phyloP scores from a whole-genome alignment of 2,888 invertebrate species.

The Spisula subtruncata region DNA sequence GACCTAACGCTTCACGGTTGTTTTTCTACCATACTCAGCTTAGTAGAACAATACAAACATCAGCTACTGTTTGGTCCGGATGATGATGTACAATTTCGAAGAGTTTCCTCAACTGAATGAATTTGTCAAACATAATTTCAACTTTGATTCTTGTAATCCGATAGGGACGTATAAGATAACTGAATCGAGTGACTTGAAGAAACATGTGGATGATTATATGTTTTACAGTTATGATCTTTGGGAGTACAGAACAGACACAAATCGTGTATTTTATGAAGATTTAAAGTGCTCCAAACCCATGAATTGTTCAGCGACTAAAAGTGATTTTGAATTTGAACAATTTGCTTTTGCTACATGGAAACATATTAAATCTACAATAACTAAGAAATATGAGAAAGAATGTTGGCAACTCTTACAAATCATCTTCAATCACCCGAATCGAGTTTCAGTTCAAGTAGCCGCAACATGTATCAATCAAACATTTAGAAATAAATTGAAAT shows the following conservation, averaged over 20 bases:
- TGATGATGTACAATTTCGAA: neutral
- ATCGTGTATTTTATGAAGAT: neutral
- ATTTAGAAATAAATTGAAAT: conserved; percentile 28
- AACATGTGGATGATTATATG: conserved; percentile 21
- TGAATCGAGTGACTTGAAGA: neutral
- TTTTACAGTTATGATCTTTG: conserved; percentile 4
- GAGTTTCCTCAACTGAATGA: conserved; percentile 16
- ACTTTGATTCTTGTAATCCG: neutral
- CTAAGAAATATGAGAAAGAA: conserved; percentile 4
- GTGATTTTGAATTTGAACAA: conserved; percentile 4
- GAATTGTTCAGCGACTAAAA: neutral
- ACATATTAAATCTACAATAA: neutral
- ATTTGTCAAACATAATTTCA: neutral
- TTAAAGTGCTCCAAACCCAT: neutral
- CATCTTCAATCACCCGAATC: conserved; percentile 15
- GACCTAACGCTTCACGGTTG: neutral
- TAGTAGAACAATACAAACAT: conserved; percentile 30
- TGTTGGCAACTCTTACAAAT: conserved; percentile 39
- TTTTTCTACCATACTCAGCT: neutral
- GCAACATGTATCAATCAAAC: conserved; percentile 28
- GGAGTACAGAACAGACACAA: neutral
- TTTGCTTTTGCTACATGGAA: conserved; percentile 18
- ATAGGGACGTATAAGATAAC: neutral
- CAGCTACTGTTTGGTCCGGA: neutral
- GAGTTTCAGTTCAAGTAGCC: conserved; percentile 22